A percentile compares a stretch with the other conserved stretches of the same genome.
Conservation (phyloP, 2,797 vertebrate genomes). For the Setipinna tenuifilis region DNA sequence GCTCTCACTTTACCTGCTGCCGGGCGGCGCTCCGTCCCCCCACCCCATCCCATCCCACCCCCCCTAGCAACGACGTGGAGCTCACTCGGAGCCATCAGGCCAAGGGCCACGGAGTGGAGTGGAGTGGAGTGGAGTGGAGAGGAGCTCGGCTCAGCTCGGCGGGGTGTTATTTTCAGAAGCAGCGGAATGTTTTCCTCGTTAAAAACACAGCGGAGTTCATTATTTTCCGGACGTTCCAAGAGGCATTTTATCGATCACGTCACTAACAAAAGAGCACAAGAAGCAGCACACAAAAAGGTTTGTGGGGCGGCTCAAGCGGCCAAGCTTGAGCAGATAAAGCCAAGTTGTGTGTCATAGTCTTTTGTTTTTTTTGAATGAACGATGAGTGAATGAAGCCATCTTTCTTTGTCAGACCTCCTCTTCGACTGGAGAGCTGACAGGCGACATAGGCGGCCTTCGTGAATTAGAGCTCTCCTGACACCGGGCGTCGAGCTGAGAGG, state of each 20-base stretch:
- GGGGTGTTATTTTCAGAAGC: slow-evolving; percentile 45
- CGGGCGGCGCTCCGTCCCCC: slow-evolving; percentile 36
- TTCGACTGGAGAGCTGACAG: slow-evolving; percentile 19
- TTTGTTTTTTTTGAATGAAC: slow-evolving; percentile 16
- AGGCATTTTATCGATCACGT: slow-evolving; percentile 51
- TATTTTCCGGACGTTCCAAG: slow-evolving; percentile 60
- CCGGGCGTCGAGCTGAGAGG: not conserved
- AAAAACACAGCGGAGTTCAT: slow-evolving; percentile 52
- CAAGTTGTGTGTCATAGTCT: not conserved
- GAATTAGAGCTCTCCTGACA: slow-evolving; percentile 17
- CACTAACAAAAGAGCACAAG: slow-evolving; percentile 35
- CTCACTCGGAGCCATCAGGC: slow-evolving; percentile 50
- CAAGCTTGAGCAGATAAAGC: not conserved
- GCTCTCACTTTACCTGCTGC: slow-evolving; percentile 28
- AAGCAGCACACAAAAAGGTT: not conserved
- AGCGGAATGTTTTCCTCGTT: slow-evolving; percentile 62
- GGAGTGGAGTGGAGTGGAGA: slow-evolving; percentile 38
- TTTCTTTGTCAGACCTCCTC: slow-evolving; percentile 27
- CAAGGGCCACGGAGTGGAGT: slow-evolving; percentile 36
- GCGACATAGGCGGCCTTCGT: not conserved
- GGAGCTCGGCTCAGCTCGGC: slow-evolving; percentile 58
- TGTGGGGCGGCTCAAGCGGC: not conserved
- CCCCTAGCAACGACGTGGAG: slow-evolving; percentile 53
- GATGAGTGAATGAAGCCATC: not conserved
- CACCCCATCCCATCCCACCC: too few species aligned